Conservation (phyloP, 2,888 invertebrate genomes). For the Siphonodentalium dalli region DNA sequence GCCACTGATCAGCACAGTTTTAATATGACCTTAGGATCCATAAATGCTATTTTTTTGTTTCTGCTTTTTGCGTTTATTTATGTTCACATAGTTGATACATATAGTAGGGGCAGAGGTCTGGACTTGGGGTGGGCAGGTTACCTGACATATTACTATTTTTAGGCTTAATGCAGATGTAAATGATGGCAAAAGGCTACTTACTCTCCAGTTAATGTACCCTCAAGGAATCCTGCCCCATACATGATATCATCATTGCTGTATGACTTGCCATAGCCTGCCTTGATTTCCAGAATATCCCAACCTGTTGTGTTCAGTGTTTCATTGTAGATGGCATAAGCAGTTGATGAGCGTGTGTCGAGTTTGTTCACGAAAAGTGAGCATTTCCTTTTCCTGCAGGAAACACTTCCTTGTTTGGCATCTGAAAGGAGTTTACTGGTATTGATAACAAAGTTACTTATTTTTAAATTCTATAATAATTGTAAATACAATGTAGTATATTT, state of each 20-base stretch:
- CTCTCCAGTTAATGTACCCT: conserved; percentile 55
- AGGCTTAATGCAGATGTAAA: neutral
- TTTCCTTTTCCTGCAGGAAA: conserved; percentile 32
- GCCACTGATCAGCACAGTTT: too few species aligned
- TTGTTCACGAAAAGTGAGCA: conserved; percentile 31
- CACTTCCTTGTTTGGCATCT: conserved; percentile 39
- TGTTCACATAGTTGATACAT: too few species aligned
- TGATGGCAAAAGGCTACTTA: conserved; percentile 26
- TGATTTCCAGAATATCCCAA: conserved; percentile 59
- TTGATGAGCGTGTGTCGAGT: conserved; percentile 33
- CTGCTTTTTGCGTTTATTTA: too few species aligned
- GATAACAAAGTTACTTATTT: too few species aligned
- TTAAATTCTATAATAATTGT: too few species aligned
- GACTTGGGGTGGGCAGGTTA: neutral
- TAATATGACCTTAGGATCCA: too few species aligned
- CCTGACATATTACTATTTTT: neutral
- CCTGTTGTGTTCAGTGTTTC: conserved; percentile 50
- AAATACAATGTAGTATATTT: too few species aligned
- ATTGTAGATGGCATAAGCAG: conserved; percentile 52
- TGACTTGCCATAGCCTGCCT: conserved; percentile 39
- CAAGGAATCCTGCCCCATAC: conserved; percentile 58
- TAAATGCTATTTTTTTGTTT: too few species aligned
- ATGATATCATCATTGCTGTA: conserved; percentile 43
- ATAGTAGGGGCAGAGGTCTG: neutral
- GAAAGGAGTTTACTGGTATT: too few species aligned